Evolutionary conservation across 2,797 vertebrate genomes (phyloP), one percentile per base, ranked within the genome.

Genomic region (Danio albolineatus): DNA sequence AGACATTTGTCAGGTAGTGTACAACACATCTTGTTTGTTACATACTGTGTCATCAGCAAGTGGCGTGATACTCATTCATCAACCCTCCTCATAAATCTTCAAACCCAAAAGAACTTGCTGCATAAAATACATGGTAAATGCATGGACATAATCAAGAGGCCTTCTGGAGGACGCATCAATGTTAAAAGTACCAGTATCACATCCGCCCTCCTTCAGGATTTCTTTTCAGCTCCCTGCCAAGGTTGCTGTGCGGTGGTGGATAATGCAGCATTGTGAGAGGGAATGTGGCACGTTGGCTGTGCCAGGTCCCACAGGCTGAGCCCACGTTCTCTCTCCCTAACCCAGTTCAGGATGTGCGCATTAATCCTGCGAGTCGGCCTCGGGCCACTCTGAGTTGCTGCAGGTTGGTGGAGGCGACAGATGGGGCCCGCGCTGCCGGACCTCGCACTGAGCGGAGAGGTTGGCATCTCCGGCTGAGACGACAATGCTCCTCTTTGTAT

Each of bases 361-460:
- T 88, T 85, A 86, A 84, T 86, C 82, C 83, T 84, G 85, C 28
- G 85, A 86, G 81, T 83, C 77, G 82, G 84, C 86, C 87, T 82
- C 67, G 69, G 86, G 84, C 84, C 83, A 82, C 82, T 87, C 80
- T 57, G 82, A 81, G 76, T 78, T 83, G 85, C 77, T 85, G 84
- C 87, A 88, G 87, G 87, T 86, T 84, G 83, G 85, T 83, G 85
- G 76, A 82, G 78, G 85, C 78, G 83, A 88, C 87, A 88, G 87
- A 88, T 88, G 87, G 87, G 86, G 82, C 71, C 60, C 56, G 78
- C 91, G 87, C 90, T 90, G 91, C 90, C 89, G 91, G 90, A 92
- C 90, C 92, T 90, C 87, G 91, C 90, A 92, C 91, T 91, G 90
- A 92, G 89, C 85, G 82, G 91, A 92, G 91, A 94, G 92, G 92